Conservation (phyloP, 2,888 invertebrate species). For the Amphimallon solstitiale region DNA sequence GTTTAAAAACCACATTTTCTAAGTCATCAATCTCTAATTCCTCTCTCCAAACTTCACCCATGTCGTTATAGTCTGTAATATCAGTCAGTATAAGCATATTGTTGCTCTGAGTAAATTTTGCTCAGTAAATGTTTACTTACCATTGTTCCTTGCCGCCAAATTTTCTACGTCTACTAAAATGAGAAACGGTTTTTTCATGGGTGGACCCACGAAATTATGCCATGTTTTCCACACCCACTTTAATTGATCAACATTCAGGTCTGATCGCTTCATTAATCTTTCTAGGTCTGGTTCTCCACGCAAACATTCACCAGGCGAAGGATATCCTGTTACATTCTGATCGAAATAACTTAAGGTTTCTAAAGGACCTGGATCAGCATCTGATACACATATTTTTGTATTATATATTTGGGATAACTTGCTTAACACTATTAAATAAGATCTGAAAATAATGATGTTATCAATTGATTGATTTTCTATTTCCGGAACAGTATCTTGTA, state of each 20-base stretch:
- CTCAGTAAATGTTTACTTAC: conserved; percentile 60
- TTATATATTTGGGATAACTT: conserved; percentile 71
- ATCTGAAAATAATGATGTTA: conserved; percentile 39
- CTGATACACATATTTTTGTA: conserved; percentile 67
- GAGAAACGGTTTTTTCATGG: conserved; percentile 67
- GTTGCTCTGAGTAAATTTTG: background rate
- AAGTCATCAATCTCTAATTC: conserved; percentile 72
- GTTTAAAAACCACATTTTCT: conserved; percentile 62
- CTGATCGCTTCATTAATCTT: conserved; percentile 65
- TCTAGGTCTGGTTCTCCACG: conserved; percentile 73
- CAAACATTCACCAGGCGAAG: conserved; percentile 63
- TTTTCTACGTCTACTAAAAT: conserved; percentile 70
- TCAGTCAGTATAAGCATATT: background rate
- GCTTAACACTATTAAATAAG: conserved; percentile 61
- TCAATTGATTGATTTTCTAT: no score
- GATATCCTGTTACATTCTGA: conserved; percentile 47
- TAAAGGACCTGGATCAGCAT: conserved; percentile 45
- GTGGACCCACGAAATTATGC: conserved; percentile 71
- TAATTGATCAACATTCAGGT: conserved; percentile 52
- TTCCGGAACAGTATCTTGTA: no score
- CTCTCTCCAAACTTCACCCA: conserved; percentile 73
- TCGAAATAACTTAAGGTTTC: conserved; percentile 40
- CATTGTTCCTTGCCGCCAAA: conserved; percentile 70
- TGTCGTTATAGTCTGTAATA: conserved; percentile 69
- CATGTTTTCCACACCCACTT: conserved; percentile 74